phyloP scores from a whole-genome alignment of 2,888 invertebrate species.

The Acleris sparsana region DNA sequence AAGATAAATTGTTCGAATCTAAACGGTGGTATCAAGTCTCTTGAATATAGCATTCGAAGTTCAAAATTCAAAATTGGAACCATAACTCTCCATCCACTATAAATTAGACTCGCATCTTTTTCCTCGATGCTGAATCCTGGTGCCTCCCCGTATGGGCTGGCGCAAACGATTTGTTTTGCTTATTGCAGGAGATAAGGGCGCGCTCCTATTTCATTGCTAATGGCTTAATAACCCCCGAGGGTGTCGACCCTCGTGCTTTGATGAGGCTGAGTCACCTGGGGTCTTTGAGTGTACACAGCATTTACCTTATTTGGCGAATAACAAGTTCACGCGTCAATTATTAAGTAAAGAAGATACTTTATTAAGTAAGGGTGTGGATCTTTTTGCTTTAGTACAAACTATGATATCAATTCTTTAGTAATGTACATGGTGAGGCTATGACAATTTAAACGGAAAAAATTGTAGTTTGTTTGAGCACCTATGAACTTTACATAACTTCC shows the following conservation, averaged over 20 bases:
- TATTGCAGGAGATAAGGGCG: constrained; percentile 63
- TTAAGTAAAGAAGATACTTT: neutral
- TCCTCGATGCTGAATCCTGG: neutral
- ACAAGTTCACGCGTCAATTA: constrained; percentile 3
- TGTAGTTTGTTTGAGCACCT: neutral
- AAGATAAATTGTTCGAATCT: too few species aligned
- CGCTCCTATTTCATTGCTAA: constrained; percentile 70
- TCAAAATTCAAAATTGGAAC: constrained; percentile 24
- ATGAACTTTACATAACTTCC: neutral
- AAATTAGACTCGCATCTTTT: constrained; percentile 20
- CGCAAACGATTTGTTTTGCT: constrained; percentile 66
- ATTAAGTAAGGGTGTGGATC: neutral
- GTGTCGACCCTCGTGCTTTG: constrained; percentile 42
- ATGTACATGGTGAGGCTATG: too few species aligned
- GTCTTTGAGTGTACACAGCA: constrained; percentile 7
- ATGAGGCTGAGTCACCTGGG: constrained; percentile 34
- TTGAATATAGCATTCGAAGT: too few species aligned
- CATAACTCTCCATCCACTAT: constrained; percentile 22
- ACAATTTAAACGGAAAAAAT: too few species aligned
- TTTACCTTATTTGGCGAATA: constrained; percentile 15
- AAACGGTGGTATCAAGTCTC: too few species aligned
- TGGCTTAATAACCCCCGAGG: constrained; percentile 67
- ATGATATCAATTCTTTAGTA: too few species aligned
- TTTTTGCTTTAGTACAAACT: too few species aligned
- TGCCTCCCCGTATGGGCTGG: constrained; percentile 9